Base-by-base conservation (phyloP, 2,113 vertebrate species). In the Gymnorhina tibicen region DNA sequence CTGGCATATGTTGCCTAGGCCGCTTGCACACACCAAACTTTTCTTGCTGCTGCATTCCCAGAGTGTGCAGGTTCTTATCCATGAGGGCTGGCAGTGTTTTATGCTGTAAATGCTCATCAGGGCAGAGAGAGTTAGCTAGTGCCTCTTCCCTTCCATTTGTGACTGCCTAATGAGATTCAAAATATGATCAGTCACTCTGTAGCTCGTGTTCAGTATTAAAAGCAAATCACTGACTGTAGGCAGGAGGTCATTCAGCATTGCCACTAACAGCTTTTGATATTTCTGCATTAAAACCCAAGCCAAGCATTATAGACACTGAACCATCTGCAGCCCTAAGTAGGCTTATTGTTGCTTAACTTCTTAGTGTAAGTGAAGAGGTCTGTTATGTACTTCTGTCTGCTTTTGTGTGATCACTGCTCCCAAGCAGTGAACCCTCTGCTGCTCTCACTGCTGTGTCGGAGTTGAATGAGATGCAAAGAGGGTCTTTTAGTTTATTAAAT, bases 321-420 rank as follows among this genome's bases (percentile, higher is more conserved):
- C 73, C 94, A 96, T 89, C 93, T 93, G 89, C 73, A 89, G 84
- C 80, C 76, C 28, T 84, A 95, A 95, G 75, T 60, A 68, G 63
- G 77, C 62, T 95, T 93, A 92, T 87, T 96, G 72, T 94, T 94
- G 80, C 77, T 92, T 80, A 93, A 93, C 82, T 91, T 95, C 88
- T 91, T 59, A 75, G 84, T 30, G 70, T 44, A 78, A 89, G 89
- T 56, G 87, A 84, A 91, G 91, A 85, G 93, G 52, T 56, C 73
- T 92, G 84, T 75, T 91, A 47, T 5, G 20, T 81, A 18, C 73
- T 92, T 85, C 37, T 68, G 1, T 42, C 73, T 89, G 80, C 87
- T 75, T 93, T 93, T 94, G 66, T 92, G 62, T 49, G 74, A 85
- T 60, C 89, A 22, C 20, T 16, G 60, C 66, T 85, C 50, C 78